Base-by-base conservation (phyloP, 2,888 invertebrate species). In the Netelia inedita region DNA sequence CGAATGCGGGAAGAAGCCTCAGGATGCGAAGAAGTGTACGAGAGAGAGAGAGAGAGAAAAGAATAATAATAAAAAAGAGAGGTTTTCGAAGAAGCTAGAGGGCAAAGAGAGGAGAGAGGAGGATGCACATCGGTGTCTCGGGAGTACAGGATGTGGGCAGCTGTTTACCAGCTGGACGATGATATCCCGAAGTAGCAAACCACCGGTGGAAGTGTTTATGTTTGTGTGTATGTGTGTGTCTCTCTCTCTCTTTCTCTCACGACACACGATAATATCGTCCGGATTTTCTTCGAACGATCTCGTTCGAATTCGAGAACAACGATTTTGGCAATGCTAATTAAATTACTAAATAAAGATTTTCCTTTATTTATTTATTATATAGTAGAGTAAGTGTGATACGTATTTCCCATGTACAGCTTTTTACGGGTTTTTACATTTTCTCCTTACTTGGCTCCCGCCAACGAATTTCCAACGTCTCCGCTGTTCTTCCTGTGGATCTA, bases 81-180 rank as follows among this genome's bases (percentile, higher is more conserved):
- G 80, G 85, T 83, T 69, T 78, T 28, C 28, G 28, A 79, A 84
- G 79, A 35, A 83, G 86, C 85, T 57, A 68, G 85, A 68, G 85
- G 80, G 81, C 82, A 74, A 82, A 81, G 83, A 89, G 84, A 79
- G 82, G 72, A 72, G 85, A 83, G 87, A 89, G 74, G 86, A 83
- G 74, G 86, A 83, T 85, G 66, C 71, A 80, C 61, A 73, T 71
- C 55, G 66, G 50, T 65, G 75, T 78, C 75, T 79, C 74, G 73
- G 74, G 90, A 57, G 78, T 46, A 89, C 92, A 92, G 91, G 91
- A 92, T 91, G 91, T 91, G 91, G 91, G 92, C 93, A 93, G 93
- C 93, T 93, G 93, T 91, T 92, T 90, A 92, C 91, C 93, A 93
- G 93, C 93, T 93, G 93, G 92, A 91, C 90, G 89, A 91, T 89